A percentile compares a stretch with the other conserved stretches of the same genome.
phyloP scores from a whole-genome alignment of 92 coral and sea anemone species.

The Muricea muricata region DNA sequence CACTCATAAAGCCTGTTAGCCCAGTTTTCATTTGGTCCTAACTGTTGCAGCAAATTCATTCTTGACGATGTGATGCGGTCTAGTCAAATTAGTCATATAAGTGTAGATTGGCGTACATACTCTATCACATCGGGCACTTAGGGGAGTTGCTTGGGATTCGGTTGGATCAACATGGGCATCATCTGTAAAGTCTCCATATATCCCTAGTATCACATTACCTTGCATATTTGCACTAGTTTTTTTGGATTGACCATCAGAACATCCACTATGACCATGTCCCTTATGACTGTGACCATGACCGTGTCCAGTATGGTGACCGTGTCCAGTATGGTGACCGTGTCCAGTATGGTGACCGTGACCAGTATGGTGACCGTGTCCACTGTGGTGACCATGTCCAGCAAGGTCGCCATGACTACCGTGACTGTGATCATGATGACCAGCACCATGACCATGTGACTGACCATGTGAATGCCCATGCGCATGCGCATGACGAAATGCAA shows the following conservation, averaged over 20 bases:
- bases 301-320: slow-evolving; percentile 67
- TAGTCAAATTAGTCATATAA: too few relatives aligned
- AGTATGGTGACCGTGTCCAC: slow-evolving; percentile 65
- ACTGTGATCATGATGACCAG: slow-evolving; percentile 59
- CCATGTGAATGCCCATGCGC: slow-evolving; percentile 75
- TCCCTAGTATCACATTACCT: slow-evolving; percentile 68
- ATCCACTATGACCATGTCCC: slow-evolving; percentile 1
- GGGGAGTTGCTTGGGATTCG: too few relatives aligned
- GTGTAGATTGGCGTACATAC: too few relatives aligned
- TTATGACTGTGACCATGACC: slow-evolving; percentile 55
- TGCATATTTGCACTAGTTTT: slow-evolving; percentile 98
- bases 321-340: slow-evolving; percentile 67
- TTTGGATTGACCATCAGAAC: slow-evolving; percentile 65
- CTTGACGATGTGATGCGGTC: too few relatives aligned
- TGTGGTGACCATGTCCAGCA: slow-evolving; percentile 69
- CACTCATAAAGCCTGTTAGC: too few relatives aligned
- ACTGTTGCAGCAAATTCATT: too few relatives aligned
- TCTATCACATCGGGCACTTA: too few relatives aligned
- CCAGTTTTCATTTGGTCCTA: too few relatives aligned
- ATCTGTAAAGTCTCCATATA: too few relatives aligned
- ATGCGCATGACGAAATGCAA: slow-evolving; percentile 98
- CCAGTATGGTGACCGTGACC: slow-evolving; percentile 70
- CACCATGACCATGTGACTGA: slow-evolving; percentile 51
- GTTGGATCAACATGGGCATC: too few relatives aligned
- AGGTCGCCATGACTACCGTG: slow-evolving; percentile 61